Evolutionary conservation across 1,140 invertebrate species (phyloP).

Genomic region (Coenobita brevimanus): DNA sequence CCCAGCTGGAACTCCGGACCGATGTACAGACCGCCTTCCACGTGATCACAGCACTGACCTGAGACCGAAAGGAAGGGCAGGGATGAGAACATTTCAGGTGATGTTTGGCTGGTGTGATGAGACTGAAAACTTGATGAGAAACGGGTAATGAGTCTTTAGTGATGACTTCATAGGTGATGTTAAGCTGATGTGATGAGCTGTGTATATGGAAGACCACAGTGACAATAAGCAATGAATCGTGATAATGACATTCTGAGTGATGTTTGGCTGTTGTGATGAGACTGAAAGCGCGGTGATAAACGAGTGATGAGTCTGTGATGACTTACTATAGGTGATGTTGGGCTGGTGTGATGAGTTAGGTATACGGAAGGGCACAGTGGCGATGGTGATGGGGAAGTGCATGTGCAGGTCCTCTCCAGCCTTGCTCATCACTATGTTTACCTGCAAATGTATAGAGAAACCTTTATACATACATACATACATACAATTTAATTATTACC

Average conservation of each 20-base stretch:
- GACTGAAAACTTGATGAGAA: no score
- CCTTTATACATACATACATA: no score
- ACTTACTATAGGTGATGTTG: constrained; percentile 83
- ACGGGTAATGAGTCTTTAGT: no score
- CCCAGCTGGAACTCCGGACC: constrained; percentile 87
- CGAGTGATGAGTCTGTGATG: not conserved
- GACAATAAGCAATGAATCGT: no score
- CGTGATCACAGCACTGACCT: constrained; percentile 82
- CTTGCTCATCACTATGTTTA: constrained; percentile 82
- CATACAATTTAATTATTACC: no score
- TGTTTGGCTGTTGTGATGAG: constrained; percentile 78
- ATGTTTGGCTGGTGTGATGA: constrained; percentile 80
- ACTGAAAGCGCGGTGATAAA: no score
- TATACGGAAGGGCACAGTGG: constrained; percentile 85
- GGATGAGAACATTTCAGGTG: constrained; percentile 84
- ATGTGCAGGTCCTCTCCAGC: constrained; percentile 84
- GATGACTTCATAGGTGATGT: no score
- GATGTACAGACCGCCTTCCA: constrained; percentile 87
- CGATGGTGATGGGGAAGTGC: constrained; percentile 88
- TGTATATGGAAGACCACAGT: constrained; percentile 87
- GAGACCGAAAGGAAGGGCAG: constrained; percentile 39
- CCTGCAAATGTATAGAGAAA: constrained; percentile 78
- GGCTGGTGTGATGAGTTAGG: constrained; percentile 81
- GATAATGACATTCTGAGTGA: constrained; percentile 87
- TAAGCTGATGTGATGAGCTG: no score